Percentiles rank a stretch among this genome's conserved stretches.
Conservation (phyloP, 2,113 vertebrate species). For the Melanerpes aurifrons region DNA sequence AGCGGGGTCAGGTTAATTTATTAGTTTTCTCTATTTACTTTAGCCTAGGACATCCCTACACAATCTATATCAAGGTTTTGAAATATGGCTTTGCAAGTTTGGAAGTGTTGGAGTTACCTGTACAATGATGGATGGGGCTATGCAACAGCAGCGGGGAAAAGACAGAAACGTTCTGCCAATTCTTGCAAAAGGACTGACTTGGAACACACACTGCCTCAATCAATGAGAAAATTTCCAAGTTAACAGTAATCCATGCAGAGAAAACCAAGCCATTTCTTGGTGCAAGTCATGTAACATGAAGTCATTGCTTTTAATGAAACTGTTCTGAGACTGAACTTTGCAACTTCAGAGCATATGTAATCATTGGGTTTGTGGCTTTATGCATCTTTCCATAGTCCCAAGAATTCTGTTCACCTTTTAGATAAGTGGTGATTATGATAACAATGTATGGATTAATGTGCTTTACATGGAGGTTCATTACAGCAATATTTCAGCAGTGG, state of each 20-base stretch:
- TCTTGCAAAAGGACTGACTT: background rate
- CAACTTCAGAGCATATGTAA: background rate
- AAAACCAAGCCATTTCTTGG: background rate
- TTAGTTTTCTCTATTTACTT: background rate
- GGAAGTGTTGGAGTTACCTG: background rate
- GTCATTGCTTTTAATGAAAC: constrained; percentile 5
- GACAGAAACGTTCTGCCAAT: background rate
- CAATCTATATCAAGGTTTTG: background rate
- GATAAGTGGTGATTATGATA: constrained; percentile 4
- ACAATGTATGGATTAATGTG: background rate
- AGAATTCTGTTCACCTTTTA: background rate
- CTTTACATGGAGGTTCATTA: background rate
- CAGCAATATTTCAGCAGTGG: background rate
- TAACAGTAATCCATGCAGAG: background rate
- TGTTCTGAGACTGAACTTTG: background rate
- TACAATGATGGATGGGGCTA: background rate
- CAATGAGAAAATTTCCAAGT: background rate
- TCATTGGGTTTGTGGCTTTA: background rate
- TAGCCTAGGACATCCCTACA: background rate
- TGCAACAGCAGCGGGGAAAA: background rate
- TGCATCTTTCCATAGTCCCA: background rate
- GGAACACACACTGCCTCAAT: background rate
- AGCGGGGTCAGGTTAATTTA: background rate
- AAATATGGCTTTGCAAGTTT: background rate
- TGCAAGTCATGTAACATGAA: background rate